Percentiles rank a stretch among this genome's conserved stretches.
Conservation (phyloP, 1,140 invertebrate genomes). For the Drosophila littoralis region DNA sequence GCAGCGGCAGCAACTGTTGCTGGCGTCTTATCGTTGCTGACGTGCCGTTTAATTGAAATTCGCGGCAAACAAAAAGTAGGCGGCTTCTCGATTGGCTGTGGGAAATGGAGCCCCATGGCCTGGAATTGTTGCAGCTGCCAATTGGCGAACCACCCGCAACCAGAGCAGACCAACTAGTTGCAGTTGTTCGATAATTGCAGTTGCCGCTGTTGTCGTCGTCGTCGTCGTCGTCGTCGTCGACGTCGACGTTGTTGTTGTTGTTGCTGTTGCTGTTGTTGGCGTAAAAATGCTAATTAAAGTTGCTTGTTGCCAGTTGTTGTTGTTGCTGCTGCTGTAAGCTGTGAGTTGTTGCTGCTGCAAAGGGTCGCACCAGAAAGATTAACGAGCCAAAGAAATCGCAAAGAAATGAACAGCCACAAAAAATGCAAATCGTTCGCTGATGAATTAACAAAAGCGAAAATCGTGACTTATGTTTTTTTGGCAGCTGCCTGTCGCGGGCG, state of each 20-base stretch:
- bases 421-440: conserved; percentile 84
- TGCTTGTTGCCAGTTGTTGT: conserved; percentile 60
- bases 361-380: conserved; percentile 74
- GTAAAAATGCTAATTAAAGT: conserved; percentile 83
- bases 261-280: conserved; percentile 49
- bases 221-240: conserved; percentile 17
- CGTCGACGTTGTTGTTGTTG: conserved; percentile 2
- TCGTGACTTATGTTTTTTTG: conserved; percentile 84
- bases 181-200: conserved; percentile 60
- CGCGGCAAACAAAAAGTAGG: conserved; percentile 46
- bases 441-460: conserved; percentile 84
- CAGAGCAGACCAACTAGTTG: conserved; percentile 29
- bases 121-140: conserved; percentile 51
- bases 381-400: conserved; percentile 76
- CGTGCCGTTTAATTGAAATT: conserved; percentile 80
- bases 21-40: conserved; percentile 59
- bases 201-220: conserved; percentile 21
- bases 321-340: neutral
- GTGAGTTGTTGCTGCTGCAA: conserved; percentile 23
- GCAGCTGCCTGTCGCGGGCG: conserved; percentile 70
- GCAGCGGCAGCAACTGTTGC: conserved; percentile 19
- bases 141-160: conserved; percentile 44
- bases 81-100: conserved; percentile 56
- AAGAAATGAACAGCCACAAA: conserved; percentile 69
- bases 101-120: conserved; percentile 37